These are phyloP conservation scores for Enteromius thamalakanensis DNA, from an alignment of 2,797 vertebrate species.

Conservation along the genomic window DNA sequence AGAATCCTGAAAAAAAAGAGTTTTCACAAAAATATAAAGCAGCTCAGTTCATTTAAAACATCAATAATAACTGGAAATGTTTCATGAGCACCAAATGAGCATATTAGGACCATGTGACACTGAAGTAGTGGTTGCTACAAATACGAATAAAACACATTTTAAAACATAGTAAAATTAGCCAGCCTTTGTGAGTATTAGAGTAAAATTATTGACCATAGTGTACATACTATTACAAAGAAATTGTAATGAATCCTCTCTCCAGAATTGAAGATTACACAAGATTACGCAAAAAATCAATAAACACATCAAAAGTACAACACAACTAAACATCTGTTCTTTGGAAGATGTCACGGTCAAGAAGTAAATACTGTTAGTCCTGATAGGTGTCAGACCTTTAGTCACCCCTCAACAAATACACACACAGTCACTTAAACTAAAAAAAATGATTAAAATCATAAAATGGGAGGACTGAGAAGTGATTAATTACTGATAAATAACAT, in stretches of 20 bases:
- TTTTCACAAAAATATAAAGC: background rate
- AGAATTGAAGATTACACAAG: conserved; percentile 2
- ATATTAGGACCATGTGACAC: background rate
- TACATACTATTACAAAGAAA: background rate
- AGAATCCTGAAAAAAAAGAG: background rate
- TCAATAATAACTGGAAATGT: background rate
- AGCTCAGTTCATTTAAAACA: background rate
- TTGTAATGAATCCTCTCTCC: background rate
- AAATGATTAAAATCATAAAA: background rate
- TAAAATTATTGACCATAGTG: background rate
- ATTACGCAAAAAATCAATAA: background rate
- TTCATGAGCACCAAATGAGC: background rate
- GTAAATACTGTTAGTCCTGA: conserved; percentile 1
- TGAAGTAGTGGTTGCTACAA: background rate
- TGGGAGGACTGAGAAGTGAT: background rate
- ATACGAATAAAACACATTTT: background rate
- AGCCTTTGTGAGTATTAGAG: background rate
- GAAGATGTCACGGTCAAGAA: background rate
- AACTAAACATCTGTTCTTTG: background rate
- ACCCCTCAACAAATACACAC: background rate
- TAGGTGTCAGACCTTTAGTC: conserved; percentile 4
- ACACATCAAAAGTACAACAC: background rate
- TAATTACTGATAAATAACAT: background rate
- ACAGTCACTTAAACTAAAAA: background rate
- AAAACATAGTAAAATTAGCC: background rate